Evolutionary conservation across 2,797 vertebrate genomes (phyloP), one percentile per base, ranked within the genome.

Genomic region (Sebastes hubbsi): DNA sequence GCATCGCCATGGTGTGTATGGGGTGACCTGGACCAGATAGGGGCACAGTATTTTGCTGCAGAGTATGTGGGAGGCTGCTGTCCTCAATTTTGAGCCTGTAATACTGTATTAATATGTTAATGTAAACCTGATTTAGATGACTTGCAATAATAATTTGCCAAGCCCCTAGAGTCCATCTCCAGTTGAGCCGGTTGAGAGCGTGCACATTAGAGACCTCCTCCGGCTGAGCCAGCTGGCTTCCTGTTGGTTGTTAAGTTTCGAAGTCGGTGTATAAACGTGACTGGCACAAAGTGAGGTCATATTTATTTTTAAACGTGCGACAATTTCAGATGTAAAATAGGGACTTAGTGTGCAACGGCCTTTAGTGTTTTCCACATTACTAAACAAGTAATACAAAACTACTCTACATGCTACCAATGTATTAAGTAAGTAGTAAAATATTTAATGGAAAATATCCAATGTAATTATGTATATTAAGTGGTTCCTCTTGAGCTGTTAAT

Each of bases 61-160:
- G 46, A 52, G 46, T 52, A 52, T 54, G n/a, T 54, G 4, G 2
- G 2, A n/a, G 52, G n/a, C 8, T 20, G 46, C 46, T 52, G 46
- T 20, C 46, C 46, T 0, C 0, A 0, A 52, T 52, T 52, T 9
- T n/a, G 18, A 52, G 0, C 18, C 46, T n/a, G 18, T 52, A 52
- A n/a, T 52, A 52, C 52, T 54, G 52, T n/a, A 54, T n/a, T 54
- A 54, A 22, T 54, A 54, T 54, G 52, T 54, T n/a, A 54, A 54
- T 54, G 52, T 54, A 54, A 54, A 54, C 52, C 52, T 54, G n/a
- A 54, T 54, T 54, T 54, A 54, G 52, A 54, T 54, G 52, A 54
- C 52, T 22, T 54, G 52, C 52, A 54, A n/a, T 52, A 52, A 52
- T 52, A n/a, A n/a, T 52, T 52, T 52, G 49, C 49, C 49, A 52